These are phyloP conservation scores for Tricholaema leucomelas DNA, from an alignment of 2,113 vertebrate genomes.

Conservation along the genomic window DNA sequence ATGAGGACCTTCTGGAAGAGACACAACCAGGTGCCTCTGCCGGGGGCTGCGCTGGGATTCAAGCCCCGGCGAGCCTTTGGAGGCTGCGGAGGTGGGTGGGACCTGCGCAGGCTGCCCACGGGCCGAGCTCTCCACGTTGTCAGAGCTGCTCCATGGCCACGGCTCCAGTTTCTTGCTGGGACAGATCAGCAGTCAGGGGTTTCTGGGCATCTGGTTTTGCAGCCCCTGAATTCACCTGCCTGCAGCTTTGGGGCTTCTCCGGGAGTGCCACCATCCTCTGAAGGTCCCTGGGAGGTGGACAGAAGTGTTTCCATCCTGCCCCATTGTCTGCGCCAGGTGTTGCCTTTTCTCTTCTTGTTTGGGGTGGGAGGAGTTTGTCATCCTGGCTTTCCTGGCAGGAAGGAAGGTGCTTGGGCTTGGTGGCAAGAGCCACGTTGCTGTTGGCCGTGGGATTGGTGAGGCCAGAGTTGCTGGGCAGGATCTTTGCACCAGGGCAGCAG, in stretches of 20 bases:
- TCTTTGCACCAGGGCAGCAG: rapidly evolving
- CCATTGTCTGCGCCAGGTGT: no score
- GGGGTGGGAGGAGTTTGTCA: no score
- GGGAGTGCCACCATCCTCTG: not conserved
- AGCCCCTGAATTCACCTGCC: not conserved
- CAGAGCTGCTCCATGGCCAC: not conserved
- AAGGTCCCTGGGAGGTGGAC: not conserved
- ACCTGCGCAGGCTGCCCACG: not conserved
- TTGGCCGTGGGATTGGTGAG: rapidly evolving
- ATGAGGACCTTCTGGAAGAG: constrained; percentile 1
- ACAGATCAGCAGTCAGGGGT: rapidly evolving
- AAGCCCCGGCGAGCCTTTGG: not conserved
- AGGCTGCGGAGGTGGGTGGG: not conserved
- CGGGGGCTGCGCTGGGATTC: not conserved
- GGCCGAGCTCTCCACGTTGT: not conserved
- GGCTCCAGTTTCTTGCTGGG: not conserved
- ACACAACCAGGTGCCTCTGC: not conserved
- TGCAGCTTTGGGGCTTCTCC: rapidly evolving
- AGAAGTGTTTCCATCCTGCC: not conserved
- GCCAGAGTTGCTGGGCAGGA: not conserved
- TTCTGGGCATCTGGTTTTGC: not conserved
- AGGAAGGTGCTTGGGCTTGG: not conserved
- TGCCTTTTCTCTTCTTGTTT: no score
- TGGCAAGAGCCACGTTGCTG: no score
- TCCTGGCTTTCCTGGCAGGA: not conserved